Evolutionary conservation across 1,140 invertebrate genomes (phyloP).

Genomic region (Lerema accius): DNA sequence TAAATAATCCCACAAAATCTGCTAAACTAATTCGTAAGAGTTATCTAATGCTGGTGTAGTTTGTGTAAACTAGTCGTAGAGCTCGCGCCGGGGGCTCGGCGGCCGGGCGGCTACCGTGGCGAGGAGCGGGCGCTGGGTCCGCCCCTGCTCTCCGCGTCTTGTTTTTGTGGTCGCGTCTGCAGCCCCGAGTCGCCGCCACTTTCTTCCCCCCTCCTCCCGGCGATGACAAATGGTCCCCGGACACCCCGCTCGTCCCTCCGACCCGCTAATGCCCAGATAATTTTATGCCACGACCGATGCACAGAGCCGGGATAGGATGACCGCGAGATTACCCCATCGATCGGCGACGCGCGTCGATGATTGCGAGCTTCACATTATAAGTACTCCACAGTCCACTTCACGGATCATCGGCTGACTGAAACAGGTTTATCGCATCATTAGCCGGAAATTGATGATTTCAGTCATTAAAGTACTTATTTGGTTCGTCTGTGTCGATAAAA

Average conservation of each 20-base stretch:
- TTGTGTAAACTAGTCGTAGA: not conserved
- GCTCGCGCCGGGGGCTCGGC: constrained; percentile 42
- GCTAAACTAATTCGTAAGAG: constrained; percentile 14
- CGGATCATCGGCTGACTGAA: constrained; percentile 58
- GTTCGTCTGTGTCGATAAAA: constrained; percentile 24
- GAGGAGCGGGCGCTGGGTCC: constrained; percentile 37
- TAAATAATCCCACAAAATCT: no score
- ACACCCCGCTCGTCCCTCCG: constrained; percentile 51
- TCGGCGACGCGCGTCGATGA: constrained; percentile 66
- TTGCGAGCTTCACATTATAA: constrained; percentile 58
- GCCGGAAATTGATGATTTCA: constrained; percentile 51
- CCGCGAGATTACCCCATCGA: constrained; percentile 68
- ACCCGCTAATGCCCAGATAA: constrained; percentile 73
- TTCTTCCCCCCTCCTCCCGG: constrained; percentile 59
- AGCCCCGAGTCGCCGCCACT: constrained; percentile 77
- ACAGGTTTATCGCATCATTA: constrained; percentile 62
- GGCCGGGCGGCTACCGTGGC: constrained; percentile 31
- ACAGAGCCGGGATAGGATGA: constrained; percentile 59
- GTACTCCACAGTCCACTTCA: constrained; percentile 47
- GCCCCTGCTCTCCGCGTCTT: constrained; percentile 65
- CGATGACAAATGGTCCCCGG: constrained; percentile 79
- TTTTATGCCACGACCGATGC: constrained; percentile 68
- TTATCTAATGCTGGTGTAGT: constrained; percentile 44
- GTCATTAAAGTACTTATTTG: constrained; percentile 38
- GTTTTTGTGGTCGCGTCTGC: constrained; percentile 81